Percentiles rank a stretch among this genome's conserved stretches.
Evolutionary conservation across 2,888 invertebrate genomes (phyloP).

Genomic region (Hipparchia sbordonii): DNA sequence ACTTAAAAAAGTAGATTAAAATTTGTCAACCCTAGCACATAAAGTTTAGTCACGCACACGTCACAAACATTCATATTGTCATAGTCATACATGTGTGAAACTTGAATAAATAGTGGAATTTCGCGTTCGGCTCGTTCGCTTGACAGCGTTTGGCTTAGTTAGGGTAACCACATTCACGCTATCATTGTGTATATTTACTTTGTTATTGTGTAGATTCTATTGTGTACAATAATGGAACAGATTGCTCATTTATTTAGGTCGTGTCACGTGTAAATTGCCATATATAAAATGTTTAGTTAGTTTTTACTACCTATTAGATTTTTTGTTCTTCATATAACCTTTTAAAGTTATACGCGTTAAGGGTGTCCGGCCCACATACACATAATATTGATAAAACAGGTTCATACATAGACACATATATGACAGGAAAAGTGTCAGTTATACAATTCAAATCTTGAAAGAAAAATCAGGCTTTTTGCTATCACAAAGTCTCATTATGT

Average conservation of each 20-base stretch:
- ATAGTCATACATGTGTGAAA: conserved; percentile 7
- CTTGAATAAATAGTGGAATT: conserved; percentile 17
- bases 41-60: conserved; percentile 12
- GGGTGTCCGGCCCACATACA: no score
- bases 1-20: not conserved
- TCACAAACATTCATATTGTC: conserved; percentile 7
- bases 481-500: no score
- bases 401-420: no score
- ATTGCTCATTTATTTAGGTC: not conserved
- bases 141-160: conserved; percentile 10
- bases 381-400: no score
- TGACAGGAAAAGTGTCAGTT: no score
- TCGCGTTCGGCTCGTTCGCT: conserved; percentile 13
- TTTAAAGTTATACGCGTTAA: no score
- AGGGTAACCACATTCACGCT: conserved; percentile 15
- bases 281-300: not conserved
- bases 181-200: conserved; percentile 5
- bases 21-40: conserved; percentile 1
- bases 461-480: no score
- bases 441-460: no score
- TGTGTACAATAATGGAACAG: conserved; percentile 3
- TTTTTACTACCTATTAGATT: no score
- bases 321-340: no score
- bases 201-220: conserved; percentile 7
- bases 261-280: not conserved